Evolutionary conservation across 2,797 vertebrate species (phyloP).

Genomic region (Chrosomus eos): DNA sequence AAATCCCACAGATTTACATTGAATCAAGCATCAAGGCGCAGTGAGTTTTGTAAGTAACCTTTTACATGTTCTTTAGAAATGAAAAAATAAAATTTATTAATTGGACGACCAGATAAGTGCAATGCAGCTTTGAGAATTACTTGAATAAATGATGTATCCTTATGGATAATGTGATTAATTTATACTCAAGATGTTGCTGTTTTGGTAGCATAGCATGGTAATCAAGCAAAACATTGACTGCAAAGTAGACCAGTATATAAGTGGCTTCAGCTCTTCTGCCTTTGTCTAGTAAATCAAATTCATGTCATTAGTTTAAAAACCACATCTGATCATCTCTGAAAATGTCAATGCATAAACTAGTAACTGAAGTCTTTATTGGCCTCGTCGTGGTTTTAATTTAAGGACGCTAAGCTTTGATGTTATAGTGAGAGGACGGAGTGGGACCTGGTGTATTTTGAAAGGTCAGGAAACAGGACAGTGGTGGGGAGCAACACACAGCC

Average conservation of each 20-base stretch:
- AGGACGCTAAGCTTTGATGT: not conserved
- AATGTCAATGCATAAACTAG: not conserved
- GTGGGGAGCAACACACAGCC: not conserved
- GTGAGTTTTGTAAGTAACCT: not conserved
- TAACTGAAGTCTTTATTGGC: not conserved
- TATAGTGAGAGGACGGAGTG: not conserved
- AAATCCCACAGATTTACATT: not conserved
- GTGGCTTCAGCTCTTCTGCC: not conserved
- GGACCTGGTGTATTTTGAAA: not conserved
- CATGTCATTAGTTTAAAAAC: not conserved
- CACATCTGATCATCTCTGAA: not conserved
- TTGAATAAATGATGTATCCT: conserved; percentile 19
- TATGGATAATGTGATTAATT: conserved; percentile 16
- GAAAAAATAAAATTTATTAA: not conserved
- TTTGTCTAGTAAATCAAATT: not conserved
- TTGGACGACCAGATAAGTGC: not conserved
- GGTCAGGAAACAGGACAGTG: conserved; percentile 15
- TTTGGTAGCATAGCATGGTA: not conserved
- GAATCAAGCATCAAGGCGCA: not conserved
- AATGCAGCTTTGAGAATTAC: not conserved
- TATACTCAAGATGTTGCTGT: conserved; percentile 1
- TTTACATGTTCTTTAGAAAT: not conserved
- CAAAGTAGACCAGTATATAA: not conserved
- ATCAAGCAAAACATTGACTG: not conserved
- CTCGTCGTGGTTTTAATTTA: not conserved